Evolutionary conservation across 2,113 vertebrate genomes (phyloP).

Genomic region (Notarius quadriscutis): DNA sequence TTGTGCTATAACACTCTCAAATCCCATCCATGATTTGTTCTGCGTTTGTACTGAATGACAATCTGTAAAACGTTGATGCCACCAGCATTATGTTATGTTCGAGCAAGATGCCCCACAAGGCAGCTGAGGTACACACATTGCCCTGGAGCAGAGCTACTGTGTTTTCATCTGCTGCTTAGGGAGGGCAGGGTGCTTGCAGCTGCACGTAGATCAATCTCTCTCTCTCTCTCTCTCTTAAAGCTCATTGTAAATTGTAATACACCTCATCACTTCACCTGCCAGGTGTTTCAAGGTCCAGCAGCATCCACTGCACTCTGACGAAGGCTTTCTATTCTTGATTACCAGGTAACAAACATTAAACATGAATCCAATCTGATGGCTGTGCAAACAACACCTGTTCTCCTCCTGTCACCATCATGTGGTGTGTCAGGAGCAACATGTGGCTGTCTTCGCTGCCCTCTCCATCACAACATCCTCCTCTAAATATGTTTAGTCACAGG

Average conservation of each 20-base stretch:
- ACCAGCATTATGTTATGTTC: background rate
- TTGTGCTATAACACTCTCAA: background rate
- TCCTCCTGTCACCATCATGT: conserved; percentile 3
- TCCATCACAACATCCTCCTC: conserved; percentile 33
- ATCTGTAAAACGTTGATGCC: background rate
- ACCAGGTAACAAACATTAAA: conserved; percentile 50
- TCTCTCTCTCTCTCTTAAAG: conserved; percentile 32
- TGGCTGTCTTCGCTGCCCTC: background rate
- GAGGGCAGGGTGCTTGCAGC: background rate
- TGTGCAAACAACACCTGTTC: conserved; percentile 31
- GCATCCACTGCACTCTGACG: conserved; percentile 57
- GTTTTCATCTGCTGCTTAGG: conserved; percentile 1
- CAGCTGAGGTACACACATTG: background rate
- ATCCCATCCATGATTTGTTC: background rate
- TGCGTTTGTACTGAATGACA: background rate
- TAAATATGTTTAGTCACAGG: background rate
- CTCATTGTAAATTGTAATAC: background rate
- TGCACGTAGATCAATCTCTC: conserved; percentile 56
- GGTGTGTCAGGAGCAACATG: conserved; percentile 18
- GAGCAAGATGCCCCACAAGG: background rate
- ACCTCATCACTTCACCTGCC: conserved; percentile 5
- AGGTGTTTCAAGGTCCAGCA: conserved; percentile 22
- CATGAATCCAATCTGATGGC: conserved; percentile 38
- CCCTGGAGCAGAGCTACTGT: background rate
- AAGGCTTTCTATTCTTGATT: conserved; percentile 44